A percentile compares a stretch with the other conserved stretches of the same genome.
Conservation (phyloP, 2,888 invertebrate genomes). For the Helleia helle region DNA sequence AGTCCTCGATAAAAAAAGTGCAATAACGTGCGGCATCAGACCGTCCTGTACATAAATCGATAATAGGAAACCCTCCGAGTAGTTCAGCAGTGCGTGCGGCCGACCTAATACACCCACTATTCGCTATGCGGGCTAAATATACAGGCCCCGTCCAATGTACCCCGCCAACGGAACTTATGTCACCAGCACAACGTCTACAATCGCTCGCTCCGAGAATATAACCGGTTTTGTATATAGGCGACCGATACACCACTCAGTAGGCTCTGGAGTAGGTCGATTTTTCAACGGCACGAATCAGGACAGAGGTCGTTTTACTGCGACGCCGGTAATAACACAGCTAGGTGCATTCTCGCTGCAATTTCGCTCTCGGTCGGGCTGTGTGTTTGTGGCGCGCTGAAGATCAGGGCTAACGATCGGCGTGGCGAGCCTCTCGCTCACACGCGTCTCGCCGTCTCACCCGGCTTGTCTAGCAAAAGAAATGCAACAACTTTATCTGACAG, state of each 20-base stretch:
- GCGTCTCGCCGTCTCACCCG: constrained; percentile 25
- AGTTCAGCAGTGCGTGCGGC: constrained; percentile 73
- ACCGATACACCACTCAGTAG: constrained; percentile 35
- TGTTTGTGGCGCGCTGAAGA: constrained; percentile 75
- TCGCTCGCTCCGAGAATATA: constrained; percentile 57
- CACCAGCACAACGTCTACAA: constrained; percentile 60
- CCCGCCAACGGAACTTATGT: constrained; percentile 55
- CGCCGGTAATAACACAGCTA: constrained; percentile 68
- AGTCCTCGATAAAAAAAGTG: constrained; percentile 38
- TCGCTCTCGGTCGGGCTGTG: constrained; percentile 74
- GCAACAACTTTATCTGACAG: constrained; percentile 71
- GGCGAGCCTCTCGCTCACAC: constrained; percentile 47
- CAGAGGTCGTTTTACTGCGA: constrained; percentile 48
- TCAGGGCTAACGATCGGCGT: constrained; percentile 73
- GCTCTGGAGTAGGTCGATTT: constrained; percentile 31
- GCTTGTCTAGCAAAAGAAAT: constrained; percentile 63
- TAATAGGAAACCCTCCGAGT: constrained; percentile 72
- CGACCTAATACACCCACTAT: constrained; percentile 71
- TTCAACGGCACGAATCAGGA: constrained; percentile 16
- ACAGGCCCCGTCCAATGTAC: constrained; percentile 50
- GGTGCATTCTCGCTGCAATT: constrained; percentile 73
- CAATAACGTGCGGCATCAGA: constrained; percentile 34
- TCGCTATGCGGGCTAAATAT: constrained; percentile 72
- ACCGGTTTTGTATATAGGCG: constrained; percentile 43
- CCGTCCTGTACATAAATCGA: constrained; percentile 64